Conservation (phyloP, 2,797 vertebrate species). For the Mormyrus proboscirostris region DNA sequence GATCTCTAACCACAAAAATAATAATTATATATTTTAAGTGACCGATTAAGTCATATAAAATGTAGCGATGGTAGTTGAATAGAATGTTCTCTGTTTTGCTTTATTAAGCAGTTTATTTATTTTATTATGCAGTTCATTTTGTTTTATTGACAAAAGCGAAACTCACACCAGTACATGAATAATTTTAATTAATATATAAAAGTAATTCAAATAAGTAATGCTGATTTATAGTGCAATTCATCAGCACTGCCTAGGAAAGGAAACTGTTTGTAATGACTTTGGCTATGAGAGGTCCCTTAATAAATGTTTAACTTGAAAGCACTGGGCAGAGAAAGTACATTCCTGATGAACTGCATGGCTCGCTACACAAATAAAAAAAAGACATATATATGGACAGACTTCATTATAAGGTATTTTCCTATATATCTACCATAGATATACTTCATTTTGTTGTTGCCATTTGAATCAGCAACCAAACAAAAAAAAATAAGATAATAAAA, state of each 20-base stretch:
- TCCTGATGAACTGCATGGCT: conserved; percentile 40
- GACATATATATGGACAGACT: conserved; percentile 25
- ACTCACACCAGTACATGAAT: neutral
- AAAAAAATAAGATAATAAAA: neutral
- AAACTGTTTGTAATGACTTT: neutral
- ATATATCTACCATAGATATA: conserved; percentile 25
- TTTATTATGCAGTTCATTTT: neutral
- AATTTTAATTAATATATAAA: conserved; percentile 1
- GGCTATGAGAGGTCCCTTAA: neutral
- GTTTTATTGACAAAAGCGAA: neutral
- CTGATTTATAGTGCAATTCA: neutral
- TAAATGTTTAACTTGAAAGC: conserved; percentile 20
- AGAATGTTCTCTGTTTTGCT: neutral
- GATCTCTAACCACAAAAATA: neutral
- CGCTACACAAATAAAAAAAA: neutral
- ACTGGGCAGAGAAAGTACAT: conserved; percentile 33
- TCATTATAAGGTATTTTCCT: conserved; percentile 40
- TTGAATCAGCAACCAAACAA: neutral
- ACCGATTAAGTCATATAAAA: neutral
- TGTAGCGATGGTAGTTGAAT: neutral
- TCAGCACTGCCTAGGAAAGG: neutral
- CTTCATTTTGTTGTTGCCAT: neutral
- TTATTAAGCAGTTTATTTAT: neutral
- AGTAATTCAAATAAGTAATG: neutral
- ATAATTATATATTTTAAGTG: neutral